Evolutionary conservation across 2,113 vertebrate genomes (phyloP), one percentile per base, ranked within the genome.

Genomic region (Saccopteryx bilineata): DNA sequence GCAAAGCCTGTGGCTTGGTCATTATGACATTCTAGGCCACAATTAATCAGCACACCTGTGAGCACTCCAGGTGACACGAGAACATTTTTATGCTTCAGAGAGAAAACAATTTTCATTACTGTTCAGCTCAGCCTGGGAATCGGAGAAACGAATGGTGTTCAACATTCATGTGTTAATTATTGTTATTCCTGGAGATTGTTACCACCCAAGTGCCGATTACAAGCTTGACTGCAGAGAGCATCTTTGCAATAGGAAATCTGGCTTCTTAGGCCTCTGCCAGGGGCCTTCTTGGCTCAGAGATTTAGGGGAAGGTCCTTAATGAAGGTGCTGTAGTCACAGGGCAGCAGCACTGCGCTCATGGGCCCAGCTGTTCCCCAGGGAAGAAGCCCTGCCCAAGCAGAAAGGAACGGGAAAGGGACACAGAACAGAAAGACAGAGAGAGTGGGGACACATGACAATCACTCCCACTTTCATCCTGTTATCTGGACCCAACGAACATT

Each of bases 51-150:
- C 65, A 89, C 82, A 97, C 94, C 88, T 96, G 79, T 17, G 82
- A 63, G 78, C 58, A 52, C 91, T 71, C 85, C 74, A 58, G 94
- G 97, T 86, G 76, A 96, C 79, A 66, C 0, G 8, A 80, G 79
- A 76, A 39, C 52, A 61, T 69, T 94, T 96, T 78, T 85, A 86
- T 78, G 94, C 92, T 95, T 95, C 7, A 0, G 85, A 94, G 79
- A 96, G 91, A 91, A 97, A 97, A 93, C 93, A 96, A 78, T 94
- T 95, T 96, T 96, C 94, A 97, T 96, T 80, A 94, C 74, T 28
- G 88, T 85, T 95, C 85, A 72, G 74, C 79, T 54, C 13, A 9
- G 94, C 60, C 54, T 28, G 78, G 69, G 86, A 96, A 94, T 72
- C 92, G 39, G 85, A 91, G 92, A 93, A 86, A 95, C 95, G 94